Conservation (phyloP, 2,113 vertebrate species). For the Balaeniceps rex region DNA sequence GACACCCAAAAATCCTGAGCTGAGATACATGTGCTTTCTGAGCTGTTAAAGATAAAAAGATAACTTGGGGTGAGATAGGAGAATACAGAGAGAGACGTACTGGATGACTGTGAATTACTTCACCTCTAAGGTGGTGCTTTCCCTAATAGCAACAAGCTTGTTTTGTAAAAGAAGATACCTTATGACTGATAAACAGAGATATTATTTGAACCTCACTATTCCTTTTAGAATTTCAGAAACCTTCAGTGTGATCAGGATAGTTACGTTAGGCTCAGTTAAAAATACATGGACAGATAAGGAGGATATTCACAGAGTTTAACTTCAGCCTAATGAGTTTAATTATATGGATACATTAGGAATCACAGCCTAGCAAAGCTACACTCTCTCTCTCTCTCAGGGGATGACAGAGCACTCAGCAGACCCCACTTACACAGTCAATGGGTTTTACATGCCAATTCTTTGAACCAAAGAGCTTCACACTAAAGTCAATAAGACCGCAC, state of each 20-base stretch:
- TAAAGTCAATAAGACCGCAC: not conserved
- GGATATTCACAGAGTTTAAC: not conserved
- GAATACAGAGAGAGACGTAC: not conserved
- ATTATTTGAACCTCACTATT: not conserved
- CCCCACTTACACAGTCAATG: not conserved
- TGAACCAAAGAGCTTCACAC: not conserved
- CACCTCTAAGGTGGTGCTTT: not conserved
- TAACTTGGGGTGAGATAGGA: not conserved
- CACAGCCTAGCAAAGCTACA: not conserved
- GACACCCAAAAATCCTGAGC: not conserved
- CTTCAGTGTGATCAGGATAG: not conserved
- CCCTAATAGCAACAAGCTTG: not conserved
- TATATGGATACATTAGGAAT: not conserved
- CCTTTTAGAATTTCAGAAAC: not conserved
- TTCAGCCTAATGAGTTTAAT: not conserved
- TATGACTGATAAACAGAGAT: not conserved
- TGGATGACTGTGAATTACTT: not conserved
- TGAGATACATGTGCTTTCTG: not conserved
- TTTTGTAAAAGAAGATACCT: not conserved
- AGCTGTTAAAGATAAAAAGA: not conserved
- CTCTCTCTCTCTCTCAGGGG: not conserved
- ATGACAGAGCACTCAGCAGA: not conserved
- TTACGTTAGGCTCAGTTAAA: not conserved
- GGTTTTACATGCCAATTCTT: not conserved
- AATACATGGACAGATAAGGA: not conserved